These are phyloP conservation scores for Parazoanthus swiftii DNA, from an alignment of 92 coral and sea anemone species.

Conservation along the genomic window DNA sequence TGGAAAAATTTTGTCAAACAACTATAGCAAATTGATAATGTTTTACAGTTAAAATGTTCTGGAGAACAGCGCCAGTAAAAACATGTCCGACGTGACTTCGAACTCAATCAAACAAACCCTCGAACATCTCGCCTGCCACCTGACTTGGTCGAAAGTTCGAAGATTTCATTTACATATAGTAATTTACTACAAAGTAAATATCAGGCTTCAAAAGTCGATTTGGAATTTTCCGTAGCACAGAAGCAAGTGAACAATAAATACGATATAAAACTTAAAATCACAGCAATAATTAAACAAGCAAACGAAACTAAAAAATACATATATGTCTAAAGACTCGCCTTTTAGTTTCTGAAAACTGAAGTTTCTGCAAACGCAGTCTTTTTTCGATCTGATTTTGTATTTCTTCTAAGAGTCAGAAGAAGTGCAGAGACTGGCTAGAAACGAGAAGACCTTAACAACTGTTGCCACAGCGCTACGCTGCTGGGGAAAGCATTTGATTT, in stretches of 20 bases:
- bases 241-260: neutral
- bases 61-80: neutral
- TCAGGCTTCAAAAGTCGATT: neutral
- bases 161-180: neutral
- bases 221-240: neutral
- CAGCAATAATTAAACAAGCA: neutral
- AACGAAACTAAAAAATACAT: neutral
- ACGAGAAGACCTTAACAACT: neutral
- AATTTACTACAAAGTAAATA: neutral
- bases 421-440: neutral
- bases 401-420: neutral
- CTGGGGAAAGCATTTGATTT: neutral
- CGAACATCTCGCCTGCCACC: neutral
- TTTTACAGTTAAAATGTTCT: neutral
- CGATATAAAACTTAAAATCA: neutral
- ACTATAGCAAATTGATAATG: neutral
- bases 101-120: neutral
- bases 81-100: neutral
- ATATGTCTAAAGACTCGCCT: neutral
- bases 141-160: neutral
- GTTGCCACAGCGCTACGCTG: conserved; percentile 10
- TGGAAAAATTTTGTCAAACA: too few relatives aligned
- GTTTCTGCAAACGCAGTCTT: neutral
- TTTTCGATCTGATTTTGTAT: neutral
- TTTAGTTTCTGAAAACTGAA: neutral